Conservation (phyloP, 2,888 invertebrate genomes). For the Volucella inflata region DNA sequence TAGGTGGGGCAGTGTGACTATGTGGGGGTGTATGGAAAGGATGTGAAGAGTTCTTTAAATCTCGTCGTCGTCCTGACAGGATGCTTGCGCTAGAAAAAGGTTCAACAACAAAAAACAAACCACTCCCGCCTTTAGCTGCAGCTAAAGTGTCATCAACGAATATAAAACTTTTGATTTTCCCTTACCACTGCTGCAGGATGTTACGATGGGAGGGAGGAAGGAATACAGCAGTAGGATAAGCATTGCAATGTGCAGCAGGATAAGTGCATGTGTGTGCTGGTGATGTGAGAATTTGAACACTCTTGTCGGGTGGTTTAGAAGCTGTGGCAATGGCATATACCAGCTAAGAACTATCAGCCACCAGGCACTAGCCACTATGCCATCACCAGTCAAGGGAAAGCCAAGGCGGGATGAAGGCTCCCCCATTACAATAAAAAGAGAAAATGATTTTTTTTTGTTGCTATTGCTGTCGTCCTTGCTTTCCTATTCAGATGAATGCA, state of each 20-base stretch:
- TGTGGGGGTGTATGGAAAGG: slow-evolving; percentile 1
- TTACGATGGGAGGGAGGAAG: background rate
- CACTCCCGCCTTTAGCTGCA: background rate
- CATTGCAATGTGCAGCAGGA: slow-evolving; percentile 10
- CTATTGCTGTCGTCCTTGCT: slow-evolving; percentile 53
- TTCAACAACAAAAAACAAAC: slow-evolving; percentile 7
- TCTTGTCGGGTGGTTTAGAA: slow-evolving; percentile 48
- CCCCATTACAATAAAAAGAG: slow-evolving; percentile 15
- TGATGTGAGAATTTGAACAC: slow-evolving; percentile 49
- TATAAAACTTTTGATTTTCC: slow-evolving; percentile 60
- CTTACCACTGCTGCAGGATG: background rate
- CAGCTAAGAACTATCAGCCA: slow-evolving; percentile 1
- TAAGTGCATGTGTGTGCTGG: slow-evolving; percentile 69
- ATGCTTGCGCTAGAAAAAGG: slow-evolving; percentile 12
- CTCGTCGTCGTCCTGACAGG: slow-evolving; percentile 11
- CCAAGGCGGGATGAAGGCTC: slow-evolving; percentile 7
- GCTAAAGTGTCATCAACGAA: slow-evolving; percentile 47
- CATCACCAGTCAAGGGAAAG: slow-evolving; percentile 50
- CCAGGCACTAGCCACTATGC: background rate
- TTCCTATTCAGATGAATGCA: slow-evolving; percentile 71
- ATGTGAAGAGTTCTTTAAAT: slow-evolving; percentile 22
- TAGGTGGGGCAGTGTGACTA: no score
- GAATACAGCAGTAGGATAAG: slow-evolving; percentile 46
- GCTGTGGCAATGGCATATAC: no score
- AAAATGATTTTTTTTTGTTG: slow-evolving; percentile 34